Base-by-base conservation (phyloP, 1,140 invertebrate genomes). In the Leptopilina boulardi region DNA sequence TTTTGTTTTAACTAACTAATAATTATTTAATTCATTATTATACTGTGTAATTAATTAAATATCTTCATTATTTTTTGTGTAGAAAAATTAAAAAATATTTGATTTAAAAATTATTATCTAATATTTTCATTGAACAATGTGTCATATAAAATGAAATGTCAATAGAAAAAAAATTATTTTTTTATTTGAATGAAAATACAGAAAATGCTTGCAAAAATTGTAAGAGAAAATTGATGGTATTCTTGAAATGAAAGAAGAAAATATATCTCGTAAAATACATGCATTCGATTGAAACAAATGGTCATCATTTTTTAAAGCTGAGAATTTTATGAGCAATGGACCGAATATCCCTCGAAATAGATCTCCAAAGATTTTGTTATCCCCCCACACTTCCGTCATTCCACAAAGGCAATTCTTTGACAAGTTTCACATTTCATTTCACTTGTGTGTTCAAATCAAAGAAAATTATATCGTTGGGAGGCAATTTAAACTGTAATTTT, bases 261-360 rank as follows among this genome's bases (percentile, higher is more conserved):
- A 56, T 56, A 56, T 56, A 56, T 23, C 21, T 21, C 54, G 54
- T 56, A 21, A 23, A 56, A 56, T 56, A 19, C 54, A 56, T 56
- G 54, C 21, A 56, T 11, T 56, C 54, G 54, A 56, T 56, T 56
- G 21, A 56, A 56, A 56, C 54, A 26, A 56, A 56, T 56, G 54
- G 54, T 26, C 21, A 11, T 56, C 54, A 56, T 56, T 56, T 56
- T 56, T 56, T 19, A 5, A 6, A 56, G 54, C 21, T 56, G 18
- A 19, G 18, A 56, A 56, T 56, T 21, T 23, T 56, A 23, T 26
- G 54, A 56, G 54, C 19, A 56, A 56, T 56, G 6, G 54, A 56
- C 54, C 54, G 19, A 56, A 56, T 56, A 56, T 56, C 54, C 54
- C 21, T 56, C 18, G 8, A 56, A 56, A 56, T 56, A 56, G 54